Percentiles rank a stretch among this genome's conserved stretches.
These are phyloP conservation scores for Erythrolamprus reginae DNA, from an alignment of 2,113 vertebrate species.

Conservation along the genomic window DNA sequence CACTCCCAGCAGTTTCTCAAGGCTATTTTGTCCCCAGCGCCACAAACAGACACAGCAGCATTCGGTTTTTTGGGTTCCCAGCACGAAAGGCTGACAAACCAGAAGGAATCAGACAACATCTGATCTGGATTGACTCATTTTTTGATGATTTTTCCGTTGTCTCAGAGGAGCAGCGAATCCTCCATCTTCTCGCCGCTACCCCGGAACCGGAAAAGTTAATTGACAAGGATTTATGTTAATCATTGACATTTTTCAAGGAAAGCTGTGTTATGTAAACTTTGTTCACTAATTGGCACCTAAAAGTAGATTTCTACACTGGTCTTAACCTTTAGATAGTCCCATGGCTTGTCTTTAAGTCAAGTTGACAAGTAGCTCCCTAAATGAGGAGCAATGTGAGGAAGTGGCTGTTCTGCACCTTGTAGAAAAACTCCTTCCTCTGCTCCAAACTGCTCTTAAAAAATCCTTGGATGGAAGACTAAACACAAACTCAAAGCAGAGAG, in stretches of 20 bases:
- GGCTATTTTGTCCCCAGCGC: no score
- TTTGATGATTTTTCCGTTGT: no score
- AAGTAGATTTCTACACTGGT: neutral
- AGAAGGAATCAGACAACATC: no score
- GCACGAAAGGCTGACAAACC: no score
- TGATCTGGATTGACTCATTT: no score
- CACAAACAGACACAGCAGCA: no score
- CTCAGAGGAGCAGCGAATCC: no score
- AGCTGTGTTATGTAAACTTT: neutral
- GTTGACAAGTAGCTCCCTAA: neutral
- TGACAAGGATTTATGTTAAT: neutral
- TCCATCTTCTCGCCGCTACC: no score
- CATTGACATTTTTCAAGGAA: neutral
- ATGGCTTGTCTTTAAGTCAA: neutral
- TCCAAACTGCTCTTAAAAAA: neutral
- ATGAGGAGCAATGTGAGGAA: neutral
- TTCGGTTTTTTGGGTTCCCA: no score
- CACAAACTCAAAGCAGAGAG: neutral
- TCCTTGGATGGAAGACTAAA: neutral
- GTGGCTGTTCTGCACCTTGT: neutral
- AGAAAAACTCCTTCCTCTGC: no score
- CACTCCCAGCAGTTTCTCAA: no score
- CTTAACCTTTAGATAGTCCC: neutral
- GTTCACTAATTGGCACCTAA: neutral
- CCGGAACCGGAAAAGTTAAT: no score